A percentile compares a stretch with the other conserved stretches of the same genome.
These are phyloP conservation scores for Ctenochaetus hawaiiensis DNA, from an alignment of 2,797 vertebrate species.

Conservation along the genomic window DNA sequence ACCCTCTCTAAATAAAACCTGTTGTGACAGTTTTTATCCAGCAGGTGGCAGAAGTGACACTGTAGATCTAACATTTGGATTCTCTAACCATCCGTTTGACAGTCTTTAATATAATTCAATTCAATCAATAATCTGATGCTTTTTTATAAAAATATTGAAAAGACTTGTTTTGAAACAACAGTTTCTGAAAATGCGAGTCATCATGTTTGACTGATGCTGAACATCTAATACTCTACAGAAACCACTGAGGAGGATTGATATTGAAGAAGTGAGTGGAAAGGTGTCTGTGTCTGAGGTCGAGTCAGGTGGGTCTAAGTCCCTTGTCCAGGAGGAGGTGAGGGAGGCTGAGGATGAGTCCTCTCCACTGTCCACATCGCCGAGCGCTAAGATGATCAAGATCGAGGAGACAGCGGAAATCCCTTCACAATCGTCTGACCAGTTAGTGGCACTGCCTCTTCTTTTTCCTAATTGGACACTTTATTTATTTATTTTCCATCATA, in stretches of 20 bases:
- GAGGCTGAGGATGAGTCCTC: slow-evolving; percentile 64
- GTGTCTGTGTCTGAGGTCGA: slow-evolving; percentile 48
- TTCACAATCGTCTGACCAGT: slow-evolving; percentile 59
- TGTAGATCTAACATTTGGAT: not conserved
- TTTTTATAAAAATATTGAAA: not conserved
- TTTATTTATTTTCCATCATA: not conserved
- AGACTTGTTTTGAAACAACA: too few species aligned
- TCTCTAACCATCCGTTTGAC: not conserved
- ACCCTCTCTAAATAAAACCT: not conserved
- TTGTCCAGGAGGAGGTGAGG: slow-evolving; percentile 45
- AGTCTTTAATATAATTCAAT: not conserved
- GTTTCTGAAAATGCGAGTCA: not conserved
- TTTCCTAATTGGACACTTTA: not conserved
- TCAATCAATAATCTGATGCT: too few species aligned
- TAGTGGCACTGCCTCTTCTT: not conserved
- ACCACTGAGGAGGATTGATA: slow-evolving; percentile 88
- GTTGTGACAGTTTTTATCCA: slow-evolving; percentile 26
- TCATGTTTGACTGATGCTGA: not conserved
- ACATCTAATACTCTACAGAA: slow-evolving; percentile 81
- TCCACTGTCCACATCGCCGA: slow-evolving; percentile 83
- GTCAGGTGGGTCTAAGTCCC: slow-evolving; percentile 4
- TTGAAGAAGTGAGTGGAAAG: slow-evolving; percentile 90
- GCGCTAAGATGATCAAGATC: slow-evolving; percentile 92
- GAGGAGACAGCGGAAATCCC: slow-evolving; percentile 85
- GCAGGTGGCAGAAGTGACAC: slow-evolving; percentile 12